Evolutionary conservation across 30 jellyfish, hydroid and myxozoan species (phyloP), one percentile per base, ranked within the genome.

Genomic region (Turritopsis rubra): DNA sequence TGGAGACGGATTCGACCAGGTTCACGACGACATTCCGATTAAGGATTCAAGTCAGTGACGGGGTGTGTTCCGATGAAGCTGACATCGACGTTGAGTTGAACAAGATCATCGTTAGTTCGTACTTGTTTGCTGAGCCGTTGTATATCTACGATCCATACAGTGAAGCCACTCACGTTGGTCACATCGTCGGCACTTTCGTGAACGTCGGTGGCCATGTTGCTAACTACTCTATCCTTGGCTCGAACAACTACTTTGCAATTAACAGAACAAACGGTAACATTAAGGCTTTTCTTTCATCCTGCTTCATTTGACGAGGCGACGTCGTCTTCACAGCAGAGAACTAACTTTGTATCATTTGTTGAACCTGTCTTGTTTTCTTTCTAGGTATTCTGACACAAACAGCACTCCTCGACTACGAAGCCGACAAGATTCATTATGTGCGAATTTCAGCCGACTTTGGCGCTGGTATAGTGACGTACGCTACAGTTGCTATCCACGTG

Each of bases 231-330:
- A 75, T 91, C 65, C 65, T 81, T 24, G 92, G 79, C 65, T 85
- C 86, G 18, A 16, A 71, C 52, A 94, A 73, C 30, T 68, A 26
- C 85, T 85, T 94, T 86, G 72, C 54, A 41, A 66, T 94, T 73
- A 86, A 86, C 88, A 24, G 85, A 26, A 83, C 92, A 28, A 88
- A 97, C 66, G 97, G 98, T 91, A 79, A 79, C 9, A n/a, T n/a
- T n/a, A n/a, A 74, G 60, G 17, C 28, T 4, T 68, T 68, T 68
- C 28, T 1, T 41, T 41, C n/a, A n/a, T n/a, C n/a, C n/a, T n/a
- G n/a, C n/a, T n/a, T n/a, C n/a, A n/a, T n/a, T n/a, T n/a, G n/a
- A n/a, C n/a, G n/a, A n/a, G n/a, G n/a, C n/a, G n/a, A n/a, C n/a
- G n/a, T n/a, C n/a, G n/a, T n/a, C n/a, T n/a, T n/a, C n/a, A n/a